Conservation (phyloP, 53 echinoderm and acorn worm genomes). For the Crossaster papposus region DNA sequence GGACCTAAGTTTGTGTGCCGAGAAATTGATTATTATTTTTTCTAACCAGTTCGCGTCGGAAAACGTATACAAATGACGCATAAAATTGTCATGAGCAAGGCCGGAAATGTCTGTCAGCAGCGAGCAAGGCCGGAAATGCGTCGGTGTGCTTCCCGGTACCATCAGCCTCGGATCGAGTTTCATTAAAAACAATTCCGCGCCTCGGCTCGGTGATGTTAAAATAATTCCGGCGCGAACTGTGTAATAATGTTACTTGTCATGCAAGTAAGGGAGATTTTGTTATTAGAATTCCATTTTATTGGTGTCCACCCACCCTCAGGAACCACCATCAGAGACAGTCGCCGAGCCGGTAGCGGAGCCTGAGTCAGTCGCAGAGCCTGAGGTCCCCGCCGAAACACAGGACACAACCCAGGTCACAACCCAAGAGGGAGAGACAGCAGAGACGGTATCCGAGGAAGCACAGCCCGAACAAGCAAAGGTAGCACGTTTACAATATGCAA, state of each 20-base stretch:
- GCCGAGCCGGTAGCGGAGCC: not conserved
- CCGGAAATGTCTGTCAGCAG: too few species aligned
- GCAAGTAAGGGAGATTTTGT: not conserved
- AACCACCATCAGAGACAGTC: slow-evolving; percentile 10
- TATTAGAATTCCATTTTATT: not conserved
- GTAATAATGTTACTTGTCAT: not conserved
- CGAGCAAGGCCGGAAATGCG: too few species aligned
- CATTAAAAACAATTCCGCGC: too few species aligned
- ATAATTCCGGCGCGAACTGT: too few species aligned
- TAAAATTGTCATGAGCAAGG: too few species aligned
- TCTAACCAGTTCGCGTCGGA: too few species aligned
- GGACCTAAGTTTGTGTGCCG: too few species aligned
- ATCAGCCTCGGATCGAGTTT: too few species aligned
- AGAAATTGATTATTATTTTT: too few species aligned
- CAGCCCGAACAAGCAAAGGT: slow-evolving; percentile 21
- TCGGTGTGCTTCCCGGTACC: too few species aligned
- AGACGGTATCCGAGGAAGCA: slow-evolving; percentile 20
- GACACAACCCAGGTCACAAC: slow-evolving; percentile 16
- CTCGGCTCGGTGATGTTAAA: too few species aligned
- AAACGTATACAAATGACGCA: too few species aligned
- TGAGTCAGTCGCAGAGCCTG: slow-evolving; percentile 12
- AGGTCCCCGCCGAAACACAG: slow-evolving; percentile 1
- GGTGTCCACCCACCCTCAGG: slow-evolving; percentile 5
- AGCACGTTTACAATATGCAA: not conserved
- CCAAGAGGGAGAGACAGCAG: slow-evolving; percentile 30